Evolutionary conservation across 2,113 vertebrate genomes (phyloP), one percentile per base, ranked within the genome.

Genomic region (Lanius ludovicianus): DNA sequence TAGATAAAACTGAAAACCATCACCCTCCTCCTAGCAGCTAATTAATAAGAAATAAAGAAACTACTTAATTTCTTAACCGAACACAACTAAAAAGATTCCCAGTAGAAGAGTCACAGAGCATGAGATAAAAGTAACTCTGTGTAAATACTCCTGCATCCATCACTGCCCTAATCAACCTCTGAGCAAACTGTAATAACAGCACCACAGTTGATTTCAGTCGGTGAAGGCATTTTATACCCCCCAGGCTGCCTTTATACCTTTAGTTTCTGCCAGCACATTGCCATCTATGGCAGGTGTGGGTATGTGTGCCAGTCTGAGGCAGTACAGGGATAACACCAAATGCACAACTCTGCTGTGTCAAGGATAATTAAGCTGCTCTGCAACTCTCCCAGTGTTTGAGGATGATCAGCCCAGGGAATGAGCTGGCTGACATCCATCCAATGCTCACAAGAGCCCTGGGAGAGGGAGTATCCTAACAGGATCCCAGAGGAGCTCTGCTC

Each of bases 261-360:
- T 55, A 22, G 23, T 46, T 77, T 84, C 31, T 81, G n/a, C 22
- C 71, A 55, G 84, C 49, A 33, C 3, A 1, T 21, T 74, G 35
- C 18, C 82, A 74, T 44, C 19, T 11, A 4, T 10, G n/a, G 55
- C 5, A 1, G 39, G 25, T 18, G 15, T 24, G 56, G 20, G 60
- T 8, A 15, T 1, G 5, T 0, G 5, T 37, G 39, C 7, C 4
- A 49, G 27, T 17, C 53, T 28, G 60, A 63, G 15, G 35, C 62
- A 28, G 8, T 1, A 21, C 0, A 1, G 17, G 65, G 35, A 74
- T 59, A 56, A 6, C 62, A 68, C 10, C 35, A 67, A 89, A 59
- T 0, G 4, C 59, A 44, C 2, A 1, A 28, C n/a, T 86, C 59
- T 0, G 0, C 46, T 3, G 0, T 4, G 10, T 15, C 64, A 63